These are phyloP conservation scores for Microctonus aethiopoides DNA, from an alignment of 2,888 invertebrate genomes.

Conservation along the genomic window DNA sequence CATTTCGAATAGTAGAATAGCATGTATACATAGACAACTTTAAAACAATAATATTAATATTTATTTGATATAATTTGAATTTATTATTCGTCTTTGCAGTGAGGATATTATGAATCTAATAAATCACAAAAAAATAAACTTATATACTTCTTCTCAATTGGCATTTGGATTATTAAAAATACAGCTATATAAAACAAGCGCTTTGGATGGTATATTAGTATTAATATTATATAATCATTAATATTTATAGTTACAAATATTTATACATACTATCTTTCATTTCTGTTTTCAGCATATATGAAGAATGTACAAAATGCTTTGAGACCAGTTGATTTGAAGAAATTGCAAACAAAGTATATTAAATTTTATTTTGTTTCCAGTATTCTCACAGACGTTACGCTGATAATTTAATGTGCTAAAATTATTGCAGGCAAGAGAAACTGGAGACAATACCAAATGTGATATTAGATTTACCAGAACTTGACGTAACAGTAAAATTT, in stretches of 20 bases:
- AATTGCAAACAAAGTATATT: neutral
- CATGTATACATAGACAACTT: too few relatives aligned
- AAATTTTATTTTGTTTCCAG: too few relatives aligned
- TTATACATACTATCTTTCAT: neutral
- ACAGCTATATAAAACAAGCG: constrained; percentile 36
- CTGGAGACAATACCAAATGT: neutral
- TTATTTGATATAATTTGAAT: too few relatives aligned
- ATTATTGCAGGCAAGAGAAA: neutral
- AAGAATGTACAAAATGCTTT: constrained; percentile 3
- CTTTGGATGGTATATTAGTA: constrained; percentile 39
- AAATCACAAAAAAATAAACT: constrained; percentile 31
- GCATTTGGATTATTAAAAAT: constrained; percentile 43
- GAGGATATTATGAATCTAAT: constrained; percentile 29
- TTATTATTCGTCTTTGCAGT: constrained; percentile 24
- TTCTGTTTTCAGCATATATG: constrained; percentile 12
- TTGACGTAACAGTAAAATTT: neutral
- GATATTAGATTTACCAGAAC: neutral
- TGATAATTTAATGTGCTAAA: too few relatives aligned
- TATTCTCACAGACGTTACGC: too few relatives aligned
- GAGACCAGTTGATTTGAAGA: neutral
- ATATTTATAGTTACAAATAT: neutral
- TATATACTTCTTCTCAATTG: constrained; percentile 44
- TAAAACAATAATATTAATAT: too few relatives aligned
- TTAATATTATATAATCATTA: neutral
- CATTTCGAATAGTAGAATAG: neutral